A percentile compares a stretch with the other conserved stretches of the same genome.
Conservation (phyloP, 2,797 vertebrate genomes). For the Hemitrygon akajei region DNA sequence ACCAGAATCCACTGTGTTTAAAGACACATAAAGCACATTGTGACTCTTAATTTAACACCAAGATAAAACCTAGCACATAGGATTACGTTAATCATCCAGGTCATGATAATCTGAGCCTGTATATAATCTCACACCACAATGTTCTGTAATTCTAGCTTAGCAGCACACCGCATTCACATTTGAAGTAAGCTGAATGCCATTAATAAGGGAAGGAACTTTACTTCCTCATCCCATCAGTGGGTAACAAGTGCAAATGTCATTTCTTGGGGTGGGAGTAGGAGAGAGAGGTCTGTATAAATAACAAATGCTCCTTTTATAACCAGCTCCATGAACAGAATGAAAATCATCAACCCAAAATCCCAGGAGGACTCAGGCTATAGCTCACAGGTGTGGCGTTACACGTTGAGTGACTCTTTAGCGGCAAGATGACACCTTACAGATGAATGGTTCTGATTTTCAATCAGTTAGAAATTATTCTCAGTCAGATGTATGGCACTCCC, state of each 20-base stretch:
- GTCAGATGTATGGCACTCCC: not conserved
- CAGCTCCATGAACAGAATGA: not conserved
- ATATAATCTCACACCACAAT: not conserved
- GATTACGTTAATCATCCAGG: not conserved
- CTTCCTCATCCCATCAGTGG: not conserved
- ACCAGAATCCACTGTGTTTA: too few species aligned
- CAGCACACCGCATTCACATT: not conserved
- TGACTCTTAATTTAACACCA: not conserved
- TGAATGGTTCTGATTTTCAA: slow-evolving; percentile 4
- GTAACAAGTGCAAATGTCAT: not conserved
- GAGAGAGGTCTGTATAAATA: not conserved
- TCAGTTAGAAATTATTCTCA: not conserved
- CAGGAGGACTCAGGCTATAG: not conserved
- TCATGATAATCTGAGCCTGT: not conserved
- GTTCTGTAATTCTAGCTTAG: not conserved
- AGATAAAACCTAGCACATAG: not conserved
- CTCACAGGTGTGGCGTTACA: not conserved
- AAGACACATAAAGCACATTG: not conserved
- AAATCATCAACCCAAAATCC: not conserved
- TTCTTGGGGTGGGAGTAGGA: not conserved
- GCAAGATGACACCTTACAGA: not conserved
- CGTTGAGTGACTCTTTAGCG: not conserved
- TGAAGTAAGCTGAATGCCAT: not conserved
- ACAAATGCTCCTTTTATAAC: not conserved
- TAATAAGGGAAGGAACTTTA: not conserved